phyloP scores from a whole-genome alignment of 2,113 vertebrate genomes.

The Andinoacara biseriatus region DNA sequence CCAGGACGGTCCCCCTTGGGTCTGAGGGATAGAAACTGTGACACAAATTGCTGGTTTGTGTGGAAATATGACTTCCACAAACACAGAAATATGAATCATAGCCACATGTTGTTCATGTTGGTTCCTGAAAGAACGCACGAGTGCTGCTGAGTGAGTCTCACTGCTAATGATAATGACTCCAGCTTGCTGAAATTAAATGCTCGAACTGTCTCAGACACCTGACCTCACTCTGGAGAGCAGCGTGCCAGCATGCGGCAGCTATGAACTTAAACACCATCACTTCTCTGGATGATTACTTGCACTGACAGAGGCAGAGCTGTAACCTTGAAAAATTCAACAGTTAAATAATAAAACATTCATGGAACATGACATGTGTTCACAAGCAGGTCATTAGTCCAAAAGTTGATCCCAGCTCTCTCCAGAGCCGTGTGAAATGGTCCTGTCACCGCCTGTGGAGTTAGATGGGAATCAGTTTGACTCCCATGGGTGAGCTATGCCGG shows the following conservation, averaged over 20 bases:
- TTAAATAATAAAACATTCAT: slow-evolving; percentile 37
- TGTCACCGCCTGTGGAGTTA: slow-evolving; percentile 7
- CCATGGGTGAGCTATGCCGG: slow-evolving; percentile 7
- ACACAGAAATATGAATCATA: background rate
- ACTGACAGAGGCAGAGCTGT: slow-evolving; percentile 2
- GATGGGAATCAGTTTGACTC: slow-evolving; percentile 17
- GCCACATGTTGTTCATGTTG: background rate
- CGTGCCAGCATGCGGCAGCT: background rate
- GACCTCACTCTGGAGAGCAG: background rate
- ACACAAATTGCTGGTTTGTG: too few species aligned
- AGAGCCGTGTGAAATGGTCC: slow-evolving; percentile 19
- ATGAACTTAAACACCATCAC: slow-evolving; percentile 7
- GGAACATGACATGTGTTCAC: slow-evolving; percentile 30
- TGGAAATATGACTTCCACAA: background rate
- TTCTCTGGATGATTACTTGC: background rate
- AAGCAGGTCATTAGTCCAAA: slow-evolving; percentile 35
- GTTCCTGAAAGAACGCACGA: background rate
- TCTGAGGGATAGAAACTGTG: background rate
- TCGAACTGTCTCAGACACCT: background rate
- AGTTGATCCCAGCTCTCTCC: slow-evolving; percentile 1
- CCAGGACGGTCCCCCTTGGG: background rate
- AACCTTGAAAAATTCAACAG: slow-evolving; percentile 42
- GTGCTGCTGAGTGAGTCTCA: background rate
- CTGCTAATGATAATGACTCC: background rate
- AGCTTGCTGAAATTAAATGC: background rate